Evolutionary conservation across 1,140 invertebrate species (phyloP).

Genomic region (Batillaria attramentaria): DNA sequence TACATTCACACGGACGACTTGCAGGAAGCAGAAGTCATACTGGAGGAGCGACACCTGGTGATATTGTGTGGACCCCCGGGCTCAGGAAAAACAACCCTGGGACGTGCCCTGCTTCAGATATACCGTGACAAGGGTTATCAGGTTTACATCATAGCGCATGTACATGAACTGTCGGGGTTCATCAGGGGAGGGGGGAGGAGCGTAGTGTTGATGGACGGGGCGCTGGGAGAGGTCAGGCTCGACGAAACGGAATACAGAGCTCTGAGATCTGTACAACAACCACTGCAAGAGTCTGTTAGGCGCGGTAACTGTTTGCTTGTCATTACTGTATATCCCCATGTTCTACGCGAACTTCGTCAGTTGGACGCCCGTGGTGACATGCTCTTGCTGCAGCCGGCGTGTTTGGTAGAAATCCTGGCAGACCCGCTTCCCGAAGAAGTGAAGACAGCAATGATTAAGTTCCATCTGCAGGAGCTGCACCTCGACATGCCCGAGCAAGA

Average conservation of each 20-base stretch:
- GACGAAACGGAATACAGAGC: background rate
- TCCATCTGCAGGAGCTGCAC: background rate
- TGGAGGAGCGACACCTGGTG: background rate
- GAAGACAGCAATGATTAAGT: background rate
- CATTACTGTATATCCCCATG: constrained; percentile 18
- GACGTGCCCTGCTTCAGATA: background rate
- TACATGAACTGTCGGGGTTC: background rate
- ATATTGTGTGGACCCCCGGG: constrained; percentile 9
- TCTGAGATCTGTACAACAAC: background rate
- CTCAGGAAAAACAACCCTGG: background rate
- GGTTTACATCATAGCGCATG: background rate
- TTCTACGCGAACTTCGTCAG: constrained; percentile 8
- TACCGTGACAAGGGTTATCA: background rate
- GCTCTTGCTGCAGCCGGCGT: background rate
- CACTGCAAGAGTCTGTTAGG: background rate
- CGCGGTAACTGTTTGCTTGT: background rate
- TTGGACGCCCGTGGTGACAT: background rate
- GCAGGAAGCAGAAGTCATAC: background rate
- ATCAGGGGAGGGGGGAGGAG: background rate
- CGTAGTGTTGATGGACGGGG: constrained; percentile 5
- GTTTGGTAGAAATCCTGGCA: background rate
- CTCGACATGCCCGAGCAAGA: background rate
- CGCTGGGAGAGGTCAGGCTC: background rate
- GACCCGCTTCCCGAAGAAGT: background rate
- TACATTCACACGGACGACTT: background rate